phyloP scores from a whole-genome alignment of 2,888 invertebrate species.

The Melanotus villosus region DNA sequence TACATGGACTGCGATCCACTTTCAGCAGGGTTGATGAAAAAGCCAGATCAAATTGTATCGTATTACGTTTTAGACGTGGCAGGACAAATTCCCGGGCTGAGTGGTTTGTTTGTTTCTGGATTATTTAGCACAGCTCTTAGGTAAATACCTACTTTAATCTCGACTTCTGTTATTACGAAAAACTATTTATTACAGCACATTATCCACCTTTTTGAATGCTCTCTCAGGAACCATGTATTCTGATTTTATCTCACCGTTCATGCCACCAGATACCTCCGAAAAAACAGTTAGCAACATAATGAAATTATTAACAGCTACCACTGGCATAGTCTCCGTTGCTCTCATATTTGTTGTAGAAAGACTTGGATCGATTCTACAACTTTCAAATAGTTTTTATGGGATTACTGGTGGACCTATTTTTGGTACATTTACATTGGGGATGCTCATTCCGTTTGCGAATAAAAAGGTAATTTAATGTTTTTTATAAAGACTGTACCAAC shows the following conservation, averaged over 20 bases:
- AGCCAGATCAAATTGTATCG: conserved; percentile 73
- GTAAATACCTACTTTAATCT: too few relatives aligned
- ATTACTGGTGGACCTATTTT: conserved; percentile 76
- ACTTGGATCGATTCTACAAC: conserved; percentile 77
- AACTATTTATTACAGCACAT: conserved; percentile 69
- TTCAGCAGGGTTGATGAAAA: conserved; percentile 70
- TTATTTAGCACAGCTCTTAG: conserved; percentile 80
- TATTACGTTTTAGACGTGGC: conserved; percentile 79
- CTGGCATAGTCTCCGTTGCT: conserved; percentile 81
- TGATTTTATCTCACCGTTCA: conserved; percentile 73
- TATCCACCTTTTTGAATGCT: conserved; percentile 76
- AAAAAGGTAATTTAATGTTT: conserved; percentile 66
- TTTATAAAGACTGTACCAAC: not conserved
- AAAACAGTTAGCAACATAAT: conserved; percentile 72
- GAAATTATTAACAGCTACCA: conserved; percentile 68
- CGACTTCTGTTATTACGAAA: too few relatives aligned
- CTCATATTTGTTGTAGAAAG: conserved; percentile 76
- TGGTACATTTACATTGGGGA: conserved; percentile 77
- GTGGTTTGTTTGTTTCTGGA: conserved; percentile 82
- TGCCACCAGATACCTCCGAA: conserved; percentile 70
- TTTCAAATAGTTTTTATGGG: conserved; percentile 74
- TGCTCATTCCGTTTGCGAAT: conserved; percentile 76
- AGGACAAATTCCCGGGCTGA: conserved; percentile 75
- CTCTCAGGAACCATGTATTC: conserved; percentile 77
- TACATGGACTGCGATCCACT: conserved; percentile 77